Conservation (phyloP, 2,113 vertebrate species). For the Brachyhypopomus occidentalis region DNA sequence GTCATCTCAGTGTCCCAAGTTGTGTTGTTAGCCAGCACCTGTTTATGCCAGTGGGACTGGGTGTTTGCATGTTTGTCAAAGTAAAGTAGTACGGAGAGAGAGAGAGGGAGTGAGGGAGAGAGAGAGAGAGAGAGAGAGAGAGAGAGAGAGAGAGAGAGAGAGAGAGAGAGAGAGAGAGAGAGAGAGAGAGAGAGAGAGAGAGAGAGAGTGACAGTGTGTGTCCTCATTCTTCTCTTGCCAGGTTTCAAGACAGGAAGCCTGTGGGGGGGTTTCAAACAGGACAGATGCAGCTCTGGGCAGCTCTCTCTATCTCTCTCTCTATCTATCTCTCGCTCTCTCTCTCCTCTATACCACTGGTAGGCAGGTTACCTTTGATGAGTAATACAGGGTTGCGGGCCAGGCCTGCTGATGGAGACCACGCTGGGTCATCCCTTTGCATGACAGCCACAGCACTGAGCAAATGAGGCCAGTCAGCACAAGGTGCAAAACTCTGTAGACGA, state of each 20-base stretch:
- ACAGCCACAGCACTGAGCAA: slow-evolving; percentile 14
- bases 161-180: neutral
- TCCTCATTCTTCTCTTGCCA: neutral
- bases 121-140: neutral
- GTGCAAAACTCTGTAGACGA: neutral
- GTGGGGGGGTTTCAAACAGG: neutral
- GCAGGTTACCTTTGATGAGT: slow-evolving; percentile 42
- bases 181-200: neutral
- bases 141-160: neutral
- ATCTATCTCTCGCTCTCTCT: slow-evolving; percentile 39
- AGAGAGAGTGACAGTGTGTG: neutral
- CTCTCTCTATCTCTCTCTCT: slow-evolving; percentile 10
- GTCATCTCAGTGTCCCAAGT: neutral
- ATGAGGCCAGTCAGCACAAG: neutral
- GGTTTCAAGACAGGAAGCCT: slow-evolving; percentile 4
- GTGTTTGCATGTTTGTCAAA: slow-evolving; percentile 4
- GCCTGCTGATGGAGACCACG: slow-evolving; percentile 32
- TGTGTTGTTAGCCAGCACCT: neutral
- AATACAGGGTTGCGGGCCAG: neutral
- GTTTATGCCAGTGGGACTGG: neutral
- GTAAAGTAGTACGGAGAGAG: slow-evolving; percentile 1
- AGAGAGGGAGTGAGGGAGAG: neutral
- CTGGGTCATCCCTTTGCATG: neutral
- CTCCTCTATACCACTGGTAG: slow-evolving; percentile 16
- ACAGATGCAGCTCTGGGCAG: neutral